Evolutionary conservation across 2,797 vertebrate species (phyloP), one percentile per base, ranked within the genome.

Genomic region (Nasua narica): DNA sequence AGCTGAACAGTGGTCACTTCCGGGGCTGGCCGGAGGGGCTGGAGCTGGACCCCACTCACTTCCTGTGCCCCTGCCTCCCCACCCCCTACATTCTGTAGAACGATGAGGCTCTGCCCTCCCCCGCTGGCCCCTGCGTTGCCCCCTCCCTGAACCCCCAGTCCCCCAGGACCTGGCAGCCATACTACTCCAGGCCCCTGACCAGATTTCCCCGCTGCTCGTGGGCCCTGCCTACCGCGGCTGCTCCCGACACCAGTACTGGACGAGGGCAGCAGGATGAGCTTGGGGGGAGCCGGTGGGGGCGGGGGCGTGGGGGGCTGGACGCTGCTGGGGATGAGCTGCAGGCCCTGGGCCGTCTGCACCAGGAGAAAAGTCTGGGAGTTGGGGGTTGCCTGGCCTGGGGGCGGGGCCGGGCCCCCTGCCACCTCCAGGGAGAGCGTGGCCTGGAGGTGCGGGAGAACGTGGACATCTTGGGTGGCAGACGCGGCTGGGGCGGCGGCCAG

Each of bases 321-420:
- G 97, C 98, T 97, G 56, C 99, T 99, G 58, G 99, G 99, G 95
- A 99, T 99, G 90, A 99, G 99, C 97, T 99, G 99, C 87, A 99
- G 98, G 67, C 99, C 99, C 83, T 99, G 99, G 13, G 99, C 98
- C 0, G 99, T 99, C 98, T 99, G 99, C 94, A 99, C 99, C 98
- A 99, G 99, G 81, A 99, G 99, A 97, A 99, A 99, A 74, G 99
- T 99, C 98, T 99, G 99, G 0, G 98, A 96, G 46, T 98, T 97
- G 48, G 98, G 92, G 40, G 89, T n/a, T 94, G 98, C 35, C 1
- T 98, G 99, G 97, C 99, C 99, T 1, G 99, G 98, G 10, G 93
- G 48, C 2, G 98, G 98, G 46, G 99, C 99, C 0, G 86, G 13
- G 32, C 93, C 92, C 50, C 97, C 97, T 0, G 96, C 97, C 74